Conservation (phyloP, 2,797 vertebrate genomes). For the Periophthalmus magnuspinnatus region DNA sequence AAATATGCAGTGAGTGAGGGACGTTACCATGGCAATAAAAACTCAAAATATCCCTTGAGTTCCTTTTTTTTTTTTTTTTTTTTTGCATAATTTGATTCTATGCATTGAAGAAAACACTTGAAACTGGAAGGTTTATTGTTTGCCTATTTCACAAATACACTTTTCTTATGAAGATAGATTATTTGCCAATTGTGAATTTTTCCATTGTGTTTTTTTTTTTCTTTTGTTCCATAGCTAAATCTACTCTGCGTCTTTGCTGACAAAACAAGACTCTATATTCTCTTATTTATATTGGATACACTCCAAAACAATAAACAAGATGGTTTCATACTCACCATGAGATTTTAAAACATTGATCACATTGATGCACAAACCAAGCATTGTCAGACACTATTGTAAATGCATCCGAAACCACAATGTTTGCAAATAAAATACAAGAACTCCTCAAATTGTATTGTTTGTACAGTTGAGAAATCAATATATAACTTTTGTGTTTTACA, state of each 20-base stretch:
- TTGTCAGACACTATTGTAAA: background rate
- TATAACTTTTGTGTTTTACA: background rate
- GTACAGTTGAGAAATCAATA: background rate
- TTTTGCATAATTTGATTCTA: background rate
- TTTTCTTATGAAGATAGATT: background rate
- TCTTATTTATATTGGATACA: background rate
- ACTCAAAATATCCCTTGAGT: background rate
- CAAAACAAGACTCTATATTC: background rate
- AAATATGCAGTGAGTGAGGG: background rate
- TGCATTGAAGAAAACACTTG: background rate
- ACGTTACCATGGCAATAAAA: background rate
- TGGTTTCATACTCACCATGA: background rate
- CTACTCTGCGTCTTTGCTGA: background rate
- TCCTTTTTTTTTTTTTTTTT: slow-evolving; percentile 1
- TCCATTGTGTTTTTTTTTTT: background rate
- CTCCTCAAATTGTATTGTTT: background rate
- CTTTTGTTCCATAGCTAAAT: background rate
- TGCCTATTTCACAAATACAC: background rate
- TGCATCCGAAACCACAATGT: background rate
- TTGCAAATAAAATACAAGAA: background rate
- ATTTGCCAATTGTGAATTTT: background rate
- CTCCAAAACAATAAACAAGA: background rate
- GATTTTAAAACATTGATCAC: background rate
- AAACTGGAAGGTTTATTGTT: background rate
- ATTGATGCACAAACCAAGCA: background rate